A percentile compares a stretch with the other conserved stretches of the same genome.
Conservation (phyloP, 2,113 vertebrate species). For the Semnornis frantzii region DNA sequence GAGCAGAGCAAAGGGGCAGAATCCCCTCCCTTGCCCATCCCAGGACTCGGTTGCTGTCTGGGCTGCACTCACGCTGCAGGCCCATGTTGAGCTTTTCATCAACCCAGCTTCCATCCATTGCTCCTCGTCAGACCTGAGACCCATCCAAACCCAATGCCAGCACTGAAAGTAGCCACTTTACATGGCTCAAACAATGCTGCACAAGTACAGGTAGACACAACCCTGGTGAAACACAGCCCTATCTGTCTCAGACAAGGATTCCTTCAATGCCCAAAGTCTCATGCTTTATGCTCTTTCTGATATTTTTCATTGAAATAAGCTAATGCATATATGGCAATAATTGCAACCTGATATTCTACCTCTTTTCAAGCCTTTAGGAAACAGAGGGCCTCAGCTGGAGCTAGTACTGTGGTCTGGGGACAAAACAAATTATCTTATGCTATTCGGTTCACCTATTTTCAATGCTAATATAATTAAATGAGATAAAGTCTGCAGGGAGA, state of each 20-base stretch:
- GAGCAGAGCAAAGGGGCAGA: too few relatives aligned
- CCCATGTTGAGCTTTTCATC: too few relatives aligned
- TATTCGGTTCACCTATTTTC: conserved; percentile 18
- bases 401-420: neutral
- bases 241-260: neutral
- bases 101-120: too few relatives aligned
- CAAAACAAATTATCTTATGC: neutral
- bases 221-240: neutral
- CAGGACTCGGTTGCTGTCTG: too few relatives aligned
- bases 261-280: neutral
- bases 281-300: neutral
- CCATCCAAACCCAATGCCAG: neutral
- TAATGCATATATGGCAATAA: neutral
- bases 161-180: neutral
- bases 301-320: neutral
- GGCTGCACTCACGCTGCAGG: too few relatives aligned
- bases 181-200: neutral
- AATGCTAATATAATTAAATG: neutral
- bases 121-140: neutral
- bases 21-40: too few relatives aligned
- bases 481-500: neutral
- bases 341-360: neutral
- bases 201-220: neutral
- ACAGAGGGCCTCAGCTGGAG: neutral
- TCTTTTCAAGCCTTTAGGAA: neutral